Base-by-base conservation (phyloP, 2,888 invertebrate species). In the Corbicula japonica region DNA sequence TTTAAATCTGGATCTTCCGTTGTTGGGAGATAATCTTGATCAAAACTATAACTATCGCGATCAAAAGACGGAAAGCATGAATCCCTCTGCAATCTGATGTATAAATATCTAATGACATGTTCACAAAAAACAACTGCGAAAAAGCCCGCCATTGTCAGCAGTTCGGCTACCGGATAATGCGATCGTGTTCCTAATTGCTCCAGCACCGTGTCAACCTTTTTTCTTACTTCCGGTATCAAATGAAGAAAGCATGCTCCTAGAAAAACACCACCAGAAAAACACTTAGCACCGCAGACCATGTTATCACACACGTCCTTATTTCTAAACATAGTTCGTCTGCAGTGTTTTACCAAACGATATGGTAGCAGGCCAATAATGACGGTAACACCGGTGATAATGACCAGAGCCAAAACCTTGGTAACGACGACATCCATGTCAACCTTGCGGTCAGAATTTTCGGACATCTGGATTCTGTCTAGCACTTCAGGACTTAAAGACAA, bases 211-310 rank as follows among this genome's bases (percentile, higher is more conserved):
- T 84, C 84, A 21, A 90, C 87, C 70, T 90, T 89, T n/a, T 81
- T 82, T 28, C 88, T 74, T 0, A 89, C 89, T 73, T 90, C 90
- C n/a, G 90, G 90, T 48, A 90, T 85, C 12, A 90, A 72, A 63
- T 89, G 90, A n/a, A 90, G 76, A 70, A 90, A 89, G 63, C 88
- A 89, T 0, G 89, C 88, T 28, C 89, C 90, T n/a, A 90, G 83
- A 73, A 88, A 87, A 63, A 89, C 84, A 8, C 88, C 88, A 41
- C 87, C 90, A 12, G 90, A 88, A 54, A 90, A 89, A 66, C 89
- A 88, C 35, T 88, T 83, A 65, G 88, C 85, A 46, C 89, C 88
- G 68, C 87, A 87, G 8, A 90, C 78, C 18, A 89, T 83, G 69
- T 88, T 87, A 66, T 90, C 89, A 41, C 87, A 84, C 3, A 85